Conservation (phyloP, 2,797 vertebrate genomes). For the Catamblyrhynchus diadema region DNA sequence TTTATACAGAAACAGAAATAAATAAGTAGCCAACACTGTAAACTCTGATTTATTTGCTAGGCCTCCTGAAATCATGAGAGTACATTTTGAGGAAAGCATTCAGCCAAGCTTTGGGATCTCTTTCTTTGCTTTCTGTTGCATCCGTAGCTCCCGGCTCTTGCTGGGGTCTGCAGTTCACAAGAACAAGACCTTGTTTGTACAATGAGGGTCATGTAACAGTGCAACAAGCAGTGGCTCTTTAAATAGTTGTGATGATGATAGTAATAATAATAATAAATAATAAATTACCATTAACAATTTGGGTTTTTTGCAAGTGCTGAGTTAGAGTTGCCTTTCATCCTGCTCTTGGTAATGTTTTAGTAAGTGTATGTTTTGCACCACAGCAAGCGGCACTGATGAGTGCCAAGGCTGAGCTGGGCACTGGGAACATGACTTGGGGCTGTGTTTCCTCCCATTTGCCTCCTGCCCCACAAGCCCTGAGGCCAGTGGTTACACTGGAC, state of each 20-base stretch:
- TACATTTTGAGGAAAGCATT: not conserved
- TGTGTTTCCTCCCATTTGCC: not conserved
- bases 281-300: not conserved
- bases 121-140: not conserved
- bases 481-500: rapidly evolving
- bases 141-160: rapidly evolving
- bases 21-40: not conserved
- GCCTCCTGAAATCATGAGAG: not conserved
- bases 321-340: not conserved
- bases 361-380: not conserved
- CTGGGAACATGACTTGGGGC: rapidly evolving
- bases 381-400: not conserved
- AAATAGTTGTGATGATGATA: not conserved
- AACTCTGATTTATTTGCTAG: not conserved
- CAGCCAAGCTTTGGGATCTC: not conserved
- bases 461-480: not conserved
- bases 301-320: not conserved
- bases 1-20: not conserved
- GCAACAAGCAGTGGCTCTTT: not conserved
- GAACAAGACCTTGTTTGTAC: not conserved
- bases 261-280: not conserved
- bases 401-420: not conserved
- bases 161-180: not conserved
- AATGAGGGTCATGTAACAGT: not conserved
- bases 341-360: not conserved